phyloP scores from a whole-genome alignment of 2,888 invertebrate species.

The Podotricha telesiphe region DNA sequence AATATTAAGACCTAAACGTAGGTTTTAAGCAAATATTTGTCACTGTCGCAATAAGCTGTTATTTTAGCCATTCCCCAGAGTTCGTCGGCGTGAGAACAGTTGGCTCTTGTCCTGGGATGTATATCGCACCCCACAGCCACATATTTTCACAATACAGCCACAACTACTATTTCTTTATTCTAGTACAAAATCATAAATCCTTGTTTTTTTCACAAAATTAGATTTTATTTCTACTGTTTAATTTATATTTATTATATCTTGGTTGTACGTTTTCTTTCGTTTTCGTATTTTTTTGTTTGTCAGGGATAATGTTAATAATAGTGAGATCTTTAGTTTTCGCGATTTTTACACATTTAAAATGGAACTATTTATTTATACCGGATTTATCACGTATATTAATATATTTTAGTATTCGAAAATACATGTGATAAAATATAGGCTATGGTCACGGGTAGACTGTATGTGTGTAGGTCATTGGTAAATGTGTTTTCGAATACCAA shows the following conservation, averaged over 20 bases:
- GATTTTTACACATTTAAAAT: too few relatives aligned
- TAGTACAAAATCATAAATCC: not conserved
- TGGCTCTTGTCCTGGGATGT: conserved; percentile 15
- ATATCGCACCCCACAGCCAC: conserved; percentile 17
- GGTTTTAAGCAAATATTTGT: conserved; percentile 13
- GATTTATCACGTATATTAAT: too few relatives aligned
- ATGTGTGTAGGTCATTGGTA: too few relatives aligned
- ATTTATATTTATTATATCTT: not conserved
- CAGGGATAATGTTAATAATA: too few relatives aligned
- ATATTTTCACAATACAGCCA: conserved; percentile 13
- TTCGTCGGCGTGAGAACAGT: not conserved
- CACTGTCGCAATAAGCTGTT: conserved; percentile 16
- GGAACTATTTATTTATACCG: too few relatives aligned
- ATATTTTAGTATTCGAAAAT: too few relatives aligned
- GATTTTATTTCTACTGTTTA: not conserved
- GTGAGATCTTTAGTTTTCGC: too few relatives aligned
- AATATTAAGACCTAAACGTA: conserved; percentile 5
- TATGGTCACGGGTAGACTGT: too few relatives aligned
- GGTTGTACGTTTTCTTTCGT: not conserved
- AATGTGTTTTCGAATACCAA: too few relatives aligned
- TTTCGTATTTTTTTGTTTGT: too few relatives aligned
- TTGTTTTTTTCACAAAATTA: not conserved
- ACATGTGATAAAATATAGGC: too few relatives aligned
- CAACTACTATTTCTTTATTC: conserved; percentile 1
- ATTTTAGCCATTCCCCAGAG: conserved; percentile 22